phyloP scores from a whole-genome alignment of 2,113 vertebrate genomes.

The Silurus glanis region DNA sequence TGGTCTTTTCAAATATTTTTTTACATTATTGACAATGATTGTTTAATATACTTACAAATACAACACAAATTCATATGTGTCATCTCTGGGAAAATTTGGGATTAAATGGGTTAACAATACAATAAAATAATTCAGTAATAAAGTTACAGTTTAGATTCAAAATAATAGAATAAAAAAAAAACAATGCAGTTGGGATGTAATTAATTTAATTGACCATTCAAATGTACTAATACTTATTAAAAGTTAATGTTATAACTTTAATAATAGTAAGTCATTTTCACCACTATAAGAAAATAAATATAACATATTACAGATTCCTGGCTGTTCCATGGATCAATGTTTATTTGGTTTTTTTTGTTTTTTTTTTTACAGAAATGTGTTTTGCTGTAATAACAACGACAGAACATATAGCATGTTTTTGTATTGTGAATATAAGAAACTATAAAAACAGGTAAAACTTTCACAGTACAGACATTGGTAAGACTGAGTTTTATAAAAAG shows the following conservation, averaged over 20 bases:
- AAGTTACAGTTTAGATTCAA: no score
- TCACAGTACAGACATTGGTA: neutral
- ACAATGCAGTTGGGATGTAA: neutral
- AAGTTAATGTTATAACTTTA: neutral
- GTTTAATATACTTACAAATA: no score
- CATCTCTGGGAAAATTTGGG: no score
- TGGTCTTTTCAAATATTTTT: no score
- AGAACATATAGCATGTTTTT: neutral
- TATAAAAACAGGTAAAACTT: neutral
- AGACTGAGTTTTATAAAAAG: neutral
- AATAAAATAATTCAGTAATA: no score
- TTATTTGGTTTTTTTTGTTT: neutral
- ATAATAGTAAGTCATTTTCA: neutral
- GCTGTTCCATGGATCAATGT: neutral
- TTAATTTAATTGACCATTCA: neutral
- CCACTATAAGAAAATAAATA: neutral
- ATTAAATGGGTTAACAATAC: no score
- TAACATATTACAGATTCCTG: neutral
- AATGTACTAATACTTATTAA: neutral
- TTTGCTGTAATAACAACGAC: neutral
- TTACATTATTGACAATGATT: no score
- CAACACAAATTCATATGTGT: no score
- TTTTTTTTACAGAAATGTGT: neutral
- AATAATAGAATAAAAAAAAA: no score
- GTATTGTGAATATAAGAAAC: neutral